Conservation (phyloP, 2,888 invertebrate genomes). For the Corythucha ciliata region DNA sequence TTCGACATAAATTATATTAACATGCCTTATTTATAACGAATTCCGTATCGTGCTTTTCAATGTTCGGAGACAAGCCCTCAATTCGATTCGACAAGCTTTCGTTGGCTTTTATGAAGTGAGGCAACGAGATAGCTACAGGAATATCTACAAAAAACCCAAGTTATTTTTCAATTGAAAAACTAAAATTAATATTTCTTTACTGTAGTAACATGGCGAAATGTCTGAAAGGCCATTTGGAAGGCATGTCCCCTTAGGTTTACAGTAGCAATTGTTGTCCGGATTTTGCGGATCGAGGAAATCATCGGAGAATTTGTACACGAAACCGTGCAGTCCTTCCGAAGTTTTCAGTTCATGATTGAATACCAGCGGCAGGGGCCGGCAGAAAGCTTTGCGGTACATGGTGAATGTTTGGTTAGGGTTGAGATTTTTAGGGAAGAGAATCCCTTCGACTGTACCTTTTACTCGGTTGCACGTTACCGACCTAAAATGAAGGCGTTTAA, state of each 20-base stretch:
- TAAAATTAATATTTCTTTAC: conserved; percentile 41
- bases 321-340: conserved; percentile 53
- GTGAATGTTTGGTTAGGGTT: conserved; percentile 48
- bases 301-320: conserved; percentile 52
- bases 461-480: conserved; percentile 57
- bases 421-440: conserved; percentile 56
- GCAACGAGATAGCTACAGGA: conserved; percentile 42
- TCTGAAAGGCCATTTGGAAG: conserved; percentile 56
- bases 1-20: not conserved
- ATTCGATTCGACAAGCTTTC: conserved; percentile 40
- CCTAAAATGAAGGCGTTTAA: conserved; percentile 11
- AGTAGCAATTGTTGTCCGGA: conserved; percentile 56
- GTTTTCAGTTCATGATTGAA: conserved; percentile 42
- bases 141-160: conserved; percentile 39
- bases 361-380: conserved; percentile 54
- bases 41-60: conserved; percentile 38
- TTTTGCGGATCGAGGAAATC: conserved; percentile 51
- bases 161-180: not conserved
- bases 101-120: conserved; percentile 43
- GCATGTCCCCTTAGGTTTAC: conserved; percentile 45
- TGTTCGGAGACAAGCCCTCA: conserved; percentile 41
- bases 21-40: not conserved
- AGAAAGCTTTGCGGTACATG: conserved; percentile 65
- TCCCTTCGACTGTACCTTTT: conserved; percentile 60
- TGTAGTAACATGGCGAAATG: conserved; percentile 60